Evolutionary conservation across 2,888 invertebrate genomes (phyloP).

Genomic region (Plebejus argus): DNA sequence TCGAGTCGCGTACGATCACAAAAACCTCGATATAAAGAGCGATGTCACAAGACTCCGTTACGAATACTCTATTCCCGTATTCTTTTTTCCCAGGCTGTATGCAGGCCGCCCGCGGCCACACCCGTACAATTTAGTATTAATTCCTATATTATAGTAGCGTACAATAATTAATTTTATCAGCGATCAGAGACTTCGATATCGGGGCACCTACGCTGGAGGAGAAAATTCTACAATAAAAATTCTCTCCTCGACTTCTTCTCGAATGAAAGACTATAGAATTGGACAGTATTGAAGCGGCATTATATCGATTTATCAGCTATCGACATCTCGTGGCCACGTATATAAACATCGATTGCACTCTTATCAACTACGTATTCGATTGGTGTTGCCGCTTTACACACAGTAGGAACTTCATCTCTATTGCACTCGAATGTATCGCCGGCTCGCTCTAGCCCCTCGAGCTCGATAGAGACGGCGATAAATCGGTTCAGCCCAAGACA

Average conservation of each 20-base stretch:
- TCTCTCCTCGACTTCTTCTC: conserved; percentile 2
- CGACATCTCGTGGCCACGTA: background rate
- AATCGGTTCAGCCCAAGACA: conserved; percentile 32
- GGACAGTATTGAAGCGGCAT: conserved; percentile 5
- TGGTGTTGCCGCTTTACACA: conserved; percentile 40
- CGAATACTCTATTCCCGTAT: conserved; percentile 24
- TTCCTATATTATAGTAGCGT: conserved; percentile 33
- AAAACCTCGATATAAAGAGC: conserved; percentile 14
- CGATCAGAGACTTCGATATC: conserved; percentile 30
- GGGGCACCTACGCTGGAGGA: conserved; percentile 9
- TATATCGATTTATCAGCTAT: background rate
- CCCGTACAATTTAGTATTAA: conserved; percentile 32
- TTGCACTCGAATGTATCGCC: conserved; percentile 42
- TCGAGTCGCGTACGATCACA: conserved; percentile 11
- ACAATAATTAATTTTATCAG: conserved; percentile 28
- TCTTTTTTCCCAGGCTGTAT: conserved; percentile 32
- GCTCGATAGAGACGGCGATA: conserved; percentile 30
- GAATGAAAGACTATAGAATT: conserved; percentile 1
- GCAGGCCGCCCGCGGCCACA: conserved; percentile 31
- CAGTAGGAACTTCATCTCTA: conserved; percentile 43
- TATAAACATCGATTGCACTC: conserved; percentile 32
- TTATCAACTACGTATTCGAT: conserved; percentile 35
- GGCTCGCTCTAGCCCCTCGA: conserved; percentile 36
- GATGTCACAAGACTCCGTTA: conserved; percentile 13
- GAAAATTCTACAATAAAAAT: conserved; percentile 26